These are phyloP conservation scores for Tillus elongatus DNA, from an alignment of 2,888 invertebrate species.

Conservation along the genomic window DNA sequence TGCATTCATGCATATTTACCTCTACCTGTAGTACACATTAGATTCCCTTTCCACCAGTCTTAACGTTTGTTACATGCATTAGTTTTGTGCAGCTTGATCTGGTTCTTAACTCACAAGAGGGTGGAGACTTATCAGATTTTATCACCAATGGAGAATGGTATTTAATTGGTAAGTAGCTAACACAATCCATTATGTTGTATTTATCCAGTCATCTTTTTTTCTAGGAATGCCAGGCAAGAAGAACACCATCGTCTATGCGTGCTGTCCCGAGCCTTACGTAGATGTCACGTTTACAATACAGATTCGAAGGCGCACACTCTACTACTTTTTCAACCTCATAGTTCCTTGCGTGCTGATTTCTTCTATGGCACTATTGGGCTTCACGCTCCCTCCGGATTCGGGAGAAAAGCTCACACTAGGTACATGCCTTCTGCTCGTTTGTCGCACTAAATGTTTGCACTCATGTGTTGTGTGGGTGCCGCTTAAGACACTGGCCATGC, in stretches of 20 bases:
- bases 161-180: slow-evolving; percentile 79
- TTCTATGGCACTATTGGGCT: slow-evolving; percentile 95
- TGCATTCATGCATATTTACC: too few species aligned
- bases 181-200: neutral
- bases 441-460: slow-evolving; percentile 27
- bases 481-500: slow-evolving; percentile 30
- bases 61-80: slow-evolving; percentile 32
- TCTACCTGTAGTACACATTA: too few species aligned
- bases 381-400: slow-evolving; percentile 95
- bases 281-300: slow-evolving; percentile 95
- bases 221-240: slow-evolving; percentile 87
- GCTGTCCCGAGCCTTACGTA: slow-evolving; percentile 90
- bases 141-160: slow-evolving; percentile 99
- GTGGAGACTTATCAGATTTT: slow-evolving; percentile 94
- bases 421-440: slow-evolving; percentile 43
- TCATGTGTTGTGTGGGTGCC: slow-evolving; percentile 34
- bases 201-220: too few species aligned
- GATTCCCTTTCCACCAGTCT: too few species aligned
- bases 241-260: slow-evolving; percentile 83
- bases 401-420: slow-evolving; percentile 94
- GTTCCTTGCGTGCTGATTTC: slow-evolving; percentile 98
- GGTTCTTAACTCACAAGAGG: slow-evolving; percentile 84
- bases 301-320: slow-evolving; percentile 90
- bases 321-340: slow-evolving; percentile 99
- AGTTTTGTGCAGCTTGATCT: slow-evolving; percentile 76